Base-by-base conservation (phyloP, 2,797 vertebrate genomes). In the Clarias pachynema region DNA sequence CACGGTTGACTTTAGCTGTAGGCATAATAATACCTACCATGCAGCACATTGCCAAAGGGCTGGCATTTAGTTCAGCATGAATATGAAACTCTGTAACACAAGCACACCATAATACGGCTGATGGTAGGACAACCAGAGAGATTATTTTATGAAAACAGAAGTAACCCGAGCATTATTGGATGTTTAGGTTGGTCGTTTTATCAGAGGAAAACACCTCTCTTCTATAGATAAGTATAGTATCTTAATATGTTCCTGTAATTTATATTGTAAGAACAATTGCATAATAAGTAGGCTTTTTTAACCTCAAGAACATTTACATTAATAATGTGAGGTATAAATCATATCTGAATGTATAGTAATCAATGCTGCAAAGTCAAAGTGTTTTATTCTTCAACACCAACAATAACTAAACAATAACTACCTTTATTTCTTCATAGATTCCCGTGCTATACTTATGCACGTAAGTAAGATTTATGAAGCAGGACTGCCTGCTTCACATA, bases 11-110 rank as follows among this genome's bases (percentile, higher is more conserved):
- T 77, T 84, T 85, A 80, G n/a, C 57, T 57, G 40, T 49, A 57
- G 75, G 26, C 16, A 74, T 53, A 31, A 74, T 59, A 56, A 0
- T 60, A 83, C 65, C 59, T 60, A 83, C 65, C 59, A 70, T 37
- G 59, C 5, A 40, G 22, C 24, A 82, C 22, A 69, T 49, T 81
- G n/a, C 75, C 59, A 62, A 75, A 83, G 16, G 65, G 22, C 18
- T 62, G 53, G 66, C 79, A 85, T 85, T 87, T 87, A 86, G 34
- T 26, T 22, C 20, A 75, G 40, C 62, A 60, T 59, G 62, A 79
- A 40, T 83, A 83, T 44, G 77, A 78, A 4, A 24, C 74, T 78
- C 74, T 49, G 77, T 44, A 80, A 80, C 40, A 65, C n/a, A 65
- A 31, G 24, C 15, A 44, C 37, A 49, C 4, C 5, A 26, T 63